Evolutionary conservation across 1,140 invertebrate species (phyloP).

Genomic region (Sitobion miscanthi): DNA sequence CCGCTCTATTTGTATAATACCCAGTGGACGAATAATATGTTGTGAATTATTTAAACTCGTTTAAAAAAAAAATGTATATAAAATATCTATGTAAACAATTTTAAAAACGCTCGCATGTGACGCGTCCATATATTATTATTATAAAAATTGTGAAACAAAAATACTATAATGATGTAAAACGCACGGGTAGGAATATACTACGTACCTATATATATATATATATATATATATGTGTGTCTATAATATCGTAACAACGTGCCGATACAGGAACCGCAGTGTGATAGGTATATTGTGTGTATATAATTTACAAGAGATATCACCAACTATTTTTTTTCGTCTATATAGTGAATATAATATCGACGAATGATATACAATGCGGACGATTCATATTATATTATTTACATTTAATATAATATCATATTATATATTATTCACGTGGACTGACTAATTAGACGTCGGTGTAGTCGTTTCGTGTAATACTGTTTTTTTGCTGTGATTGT

Average conservation of each 20-base stretch:
- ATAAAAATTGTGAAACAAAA: neutral
- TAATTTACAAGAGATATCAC: neutral
- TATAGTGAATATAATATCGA: neutral
- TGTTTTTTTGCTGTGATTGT: neutral
- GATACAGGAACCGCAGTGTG: neutral
- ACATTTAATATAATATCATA: neutral
- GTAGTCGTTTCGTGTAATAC: neutral
- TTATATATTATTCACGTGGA: neutral
- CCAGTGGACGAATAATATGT: neutral
- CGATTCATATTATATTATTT: neutral
- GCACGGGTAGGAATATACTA: neutral
- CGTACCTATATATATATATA: no score
- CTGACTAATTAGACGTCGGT: neutral
- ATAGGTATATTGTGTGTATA: neutral
- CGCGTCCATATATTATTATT: neutral
- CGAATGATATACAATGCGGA: neutral
- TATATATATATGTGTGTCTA: neutral
- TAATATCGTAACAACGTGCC: neutral
- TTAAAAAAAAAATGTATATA: neutral
- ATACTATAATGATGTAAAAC: neutral
- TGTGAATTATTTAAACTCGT: constrained; percentile 14
- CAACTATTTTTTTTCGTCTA: neutral
- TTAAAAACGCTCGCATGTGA: neutral
- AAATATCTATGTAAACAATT: neutral
- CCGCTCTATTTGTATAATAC: constrained; percentile 20